These are phyloP conservation scores for Hirudinaria manillensis DNA, from an alignment of 2,888 invertebrate genomes.

Conservation along the genomic window DNA sequence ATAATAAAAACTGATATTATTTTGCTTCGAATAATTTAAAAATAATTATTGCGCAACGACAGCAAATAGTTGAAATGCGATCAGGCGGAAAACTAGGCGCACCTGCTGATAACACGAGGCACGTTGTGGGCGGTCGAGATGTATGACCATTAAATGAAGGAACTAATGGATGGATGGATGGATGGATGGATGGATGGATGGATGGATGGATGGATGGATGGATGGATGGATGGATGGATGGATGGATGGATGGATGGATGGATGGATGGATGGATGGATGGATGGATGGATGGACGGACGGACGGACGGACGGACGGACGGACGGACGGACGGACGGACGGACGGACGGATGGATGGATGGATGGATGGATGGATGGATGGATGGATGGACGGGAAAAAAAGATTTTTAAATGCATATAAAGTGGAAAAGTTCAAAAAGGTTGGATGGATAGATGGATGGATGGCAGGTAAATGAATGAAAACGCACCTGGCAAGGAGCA, in stretches of 20 bases:
- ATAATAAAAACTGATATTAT: too few species aligned
- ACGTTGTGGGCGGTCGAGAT: too few species aligned
- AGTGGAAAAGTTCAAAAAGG: not conserved
- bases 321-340: not conserved
- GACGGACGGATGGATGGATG: not conserved
- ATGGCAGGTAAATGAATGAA: too few species aligned
- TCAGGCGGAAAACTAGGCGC: too few species aligned
- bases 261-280: constrained; percentile 1
- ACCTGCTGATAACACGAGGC: too few species aligned
- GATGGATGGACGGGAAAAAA: not conserved
- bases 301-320: not conserved
- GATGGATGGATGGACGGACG: not conserved
- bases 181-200: constrained; percentile 16
- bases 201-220: constrained; percentile 16
- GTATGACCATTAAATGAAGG: too few species aligned
- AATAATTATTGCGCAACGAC: too few species aligned
- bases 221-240: constrained; percentile 16
- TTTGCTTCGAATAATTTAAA: too few species aligned
- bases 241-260: constrained; percentile 12
- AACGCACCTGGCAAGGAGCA: not conserved
- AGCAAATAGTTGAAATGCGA: too few species aligned
- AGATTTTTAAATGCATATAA: not conserved
- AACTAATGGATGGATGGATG: constrained; percentile 9
- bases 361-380: not conserved
- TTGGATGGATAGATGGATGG: too few species aligned